Percentiles rank a stretch among this genome's conserved stretches.
Evolutionary conservation across 2,888 invertebrate species (phyloP).

Genomic region (Tuberolachnus salignus): DNA sequence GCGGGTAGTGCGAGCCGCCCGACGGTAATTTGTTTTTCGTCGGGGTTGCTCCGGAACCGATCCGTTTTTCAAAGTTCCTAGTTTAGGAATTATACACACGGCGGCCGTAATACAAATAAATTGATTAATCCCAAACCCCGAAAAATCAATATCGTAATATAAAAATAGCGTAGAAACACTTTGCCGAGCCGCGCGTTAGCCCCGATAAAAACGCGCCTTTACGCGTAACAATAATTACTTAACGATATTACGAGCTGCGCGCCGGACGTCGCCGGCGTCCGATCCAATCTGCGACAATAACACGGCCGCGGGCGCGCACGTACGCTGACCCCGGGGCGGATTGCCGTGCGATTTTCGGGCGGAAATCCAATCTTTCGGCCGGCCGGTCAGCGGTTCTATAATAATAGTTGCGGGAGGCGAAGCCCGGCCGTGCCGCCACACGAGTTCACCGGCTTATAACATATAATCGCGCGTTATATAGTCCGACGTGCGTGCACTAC

Average conservation of each 20-base stretch:
- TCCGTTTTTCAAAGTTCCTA: too few species aligned
- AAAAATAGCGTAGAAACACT: too few species aligned
- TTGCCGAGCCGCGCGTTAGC: not conserved
- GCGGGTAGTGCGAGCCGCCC: too few species aligned
- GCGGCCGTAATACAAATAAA: too few species aligned
- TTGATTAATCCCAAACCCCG: too few species aligned
- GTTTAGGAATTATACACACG: too few species aligned
- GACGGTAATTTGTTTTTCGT: too few species aligned
- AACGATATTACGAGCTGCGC: not conserved
- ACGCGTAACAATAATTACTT: not conserved
- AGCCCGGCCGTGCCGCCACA: slow-evolving; percentile 16
- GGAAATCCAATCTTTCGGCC: slow-evolving; percentile 9
- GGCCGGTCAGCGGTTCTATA: slow-evolving; percentile 6
- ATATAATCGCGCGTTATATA: slow-evolving; percentile 8
- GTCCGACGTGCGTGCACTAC: slow-evolving; percentile 22
- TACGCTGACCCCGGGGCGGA: not conserved
- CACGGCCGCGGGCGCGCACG: too few species aligned
- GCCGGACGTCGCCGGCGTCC: not conserved
- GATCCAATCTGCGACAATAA: slow-evolving; percentile 19
- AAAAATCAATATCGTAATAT: too few species aligned
- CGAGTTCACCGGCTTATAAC: slow-evolving; percentile 37
- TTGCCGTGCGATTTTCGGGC: not conserved
- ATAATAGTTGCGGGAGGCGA: not conserved
- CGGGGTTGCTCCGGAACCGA: too few species aligned
- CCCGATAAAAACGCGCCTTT: not conserved